A percentile compares a stretch with the other conserved stretches of the same genome.
phyloP scores from a whole-genome alignment of 2,797 vertebrate species.

The Coendou prehensilis region DNA sequence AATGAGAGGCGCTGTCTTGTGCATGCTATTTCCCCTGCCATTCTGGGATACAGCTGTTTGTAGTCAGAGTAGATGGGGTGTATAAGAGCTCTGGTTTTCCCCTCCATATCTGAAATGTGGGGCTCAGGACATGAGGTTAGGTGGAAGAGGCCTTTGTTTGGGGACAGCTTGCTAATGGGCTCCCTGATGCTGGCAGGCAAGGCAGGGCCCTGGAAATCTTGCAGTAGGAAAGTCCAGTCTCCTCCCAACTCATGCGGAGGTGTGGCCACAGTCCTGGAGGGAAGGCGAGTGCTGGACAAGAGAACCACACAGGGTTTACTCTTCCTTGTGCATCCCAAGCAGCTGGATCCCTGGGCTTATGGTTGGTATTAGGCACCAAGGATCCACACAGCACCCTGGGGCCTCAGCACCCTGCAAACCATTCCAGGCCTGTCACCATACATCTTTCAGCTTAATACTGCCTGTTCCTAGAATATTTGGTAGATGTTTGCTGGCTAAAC shows the following conservation, averaged over 20 bases:
- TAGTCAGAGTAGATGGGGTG: background rate
- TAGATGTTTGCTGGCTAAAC: background rate
- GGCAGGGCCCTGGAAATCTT: background rate
- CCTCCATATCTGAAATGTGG: background rate
- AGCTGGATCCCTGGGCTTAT: background rate
- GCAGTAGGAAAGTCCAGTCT: background rate
- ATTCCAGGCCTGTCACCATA: background rate
- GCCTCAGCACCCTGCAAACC: background rate
- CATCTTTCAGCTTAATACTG: background rate
- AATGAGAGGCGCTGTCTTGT: background rate
- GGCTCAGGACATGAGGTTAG: background rate
- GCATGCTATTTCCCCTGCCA: rapidly evolving
- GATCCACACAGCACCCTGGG: background rate
- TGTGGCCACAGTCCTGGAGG: background rate
- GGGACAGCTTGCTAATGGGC: background rate
- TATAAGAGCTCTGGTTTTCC: background rate
- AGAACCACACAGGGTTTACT: background rate
- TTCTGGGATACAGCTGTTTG: background rate
- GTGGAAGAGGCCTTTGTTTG: background rate
- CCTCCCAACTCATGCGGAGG: background rate
- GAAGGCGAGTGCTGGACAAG: background rate
- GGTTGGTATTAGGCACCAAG: background rate
- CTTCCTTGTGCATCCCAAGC: background rate
- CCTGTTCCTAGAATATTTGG: background rate
- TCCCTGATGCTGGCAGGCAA: background rate